These are phyloP conservation scores for Eumerus sabulonum DNA, from an alignment of 2,888 invertebrate genomes.

Conservation along the genomic window DNA sequence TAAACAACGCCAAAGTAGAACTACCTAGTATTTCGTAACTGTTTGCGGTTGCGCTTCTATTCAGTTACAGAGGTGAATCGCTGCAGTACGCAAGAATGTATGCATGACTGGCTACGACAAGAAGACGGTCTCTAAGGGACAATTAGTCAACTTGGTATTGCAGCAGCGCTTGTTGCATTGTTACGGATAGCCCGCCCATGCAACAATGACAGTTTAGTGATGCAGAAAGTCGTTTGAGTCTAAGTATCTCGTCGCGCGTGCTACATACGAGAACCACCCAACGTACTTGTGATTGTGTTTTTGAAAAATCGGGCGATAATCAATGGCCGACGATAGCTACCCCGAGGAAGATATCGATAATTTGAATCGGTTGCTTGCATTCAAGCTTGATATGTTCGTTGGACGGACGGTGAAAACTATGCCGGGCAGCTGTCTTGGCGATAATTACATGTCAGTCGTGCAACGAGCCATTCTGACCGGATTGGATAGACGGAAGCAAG, in stretches of 20 bases:
- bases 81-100: background rate
- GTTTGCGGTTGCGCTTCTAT: conserved; percentile 17
- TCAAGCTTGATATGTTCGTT: conserved; percentile 71
- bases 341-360: conserved; percentile 74
- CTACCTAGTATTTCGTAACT: conserved; percentile 43
- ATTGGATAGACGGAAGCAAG: conserved; percentile 65
- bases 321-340: conserved; percentile 68
- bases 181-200: conserved; percentile 20
- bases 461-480: conserved; percentile 74
- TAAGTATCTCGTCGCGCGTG: conserved; percentile 12
- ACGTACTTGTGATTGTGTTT: background rate
- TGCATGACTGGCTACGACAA: conserved; percentile 5
- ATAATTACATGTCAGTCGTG: conserved; percentile 78
- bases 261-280: too few species aligned
- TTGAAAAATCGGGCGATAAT: conserved; percentile 3
- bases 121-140: background rate
- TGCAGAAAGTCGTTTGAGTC: conserved; percentile 13
- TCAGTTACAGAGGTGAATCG: background rate
- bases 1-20: conserved; percentile 23
- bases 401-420: conserved; percentile 71
- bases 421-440: conserved; percentile 76
- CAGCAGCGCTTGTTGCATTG: conserved; percentile 15
- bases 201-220: conserved; percentile 49
- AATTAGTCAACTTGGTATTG: background rate
- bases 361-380: conserved; percentile 71